These are phyloP conservation scores for Tortrix viridana DNA, from an alignment of 2,888 invertebrate genomes.

Conservation along the genomic window DNA sequence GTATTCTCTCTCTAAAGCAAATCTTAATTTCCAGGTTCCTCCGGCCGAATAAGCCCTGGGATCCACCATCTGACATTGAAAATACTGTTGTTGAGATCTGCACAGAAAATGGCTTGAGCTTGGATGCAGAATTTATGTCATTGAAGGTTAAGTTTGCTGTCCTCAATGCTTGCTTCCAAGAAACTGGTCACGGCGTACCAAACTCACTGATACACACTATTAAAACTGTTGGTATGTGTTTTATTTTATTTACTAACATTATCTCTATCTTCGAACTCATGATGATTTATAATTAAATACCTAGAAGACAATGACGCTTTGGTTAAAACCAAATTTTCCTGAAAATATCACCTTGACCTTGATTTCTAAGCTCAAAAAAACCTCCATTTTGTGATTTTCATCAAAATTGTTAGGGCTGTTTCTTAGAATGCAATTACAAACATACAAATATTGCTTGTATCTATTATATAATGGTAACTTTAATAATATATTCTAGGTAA, in stretches of 20 bases:
- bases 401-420: too few relatives aligned
- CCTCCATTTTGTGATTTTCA: too few relatives aligned
- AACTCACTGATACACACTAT: constrained; percentile 92
- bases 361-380: too few relatives aligned
- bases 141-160: constrained; percentile 87
- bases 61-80: constrained; percentile 87
- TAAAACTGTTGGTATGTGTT: constrained; percentile 86
- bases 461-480: too few relatives aligned
- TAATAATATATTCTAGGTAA: too few relatives aligned
- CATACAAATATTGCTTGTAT: too few relatives aligned
- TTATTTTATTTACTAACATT: background rate
- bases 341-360: too few relatives aligned
- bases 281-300: too few relatives aligned
- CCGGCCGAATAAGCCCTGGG: constrained; percentile 89
- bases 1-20: background rate
- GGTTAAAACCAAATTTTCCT: too few relatives aligned
- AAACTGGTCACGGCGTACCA: constrained; percentile 91
- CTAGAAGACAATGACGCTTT: too few relatives aligned
- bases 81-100: constrained; percentile 86
- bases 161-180: constrained; percentile 87
- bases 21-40: constrained; percentile 85
- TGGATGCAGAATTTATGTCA: constrained; percentile 72
- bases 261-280: too few relatives aligned
- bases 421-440: too few relatives aligned
- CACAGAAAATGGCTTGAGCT: constrained; percentile 76